phyloP scores from a whole-genome alignment of 2,797 vertebrate species.

The Mormyrus proboscirostris region DNA sequence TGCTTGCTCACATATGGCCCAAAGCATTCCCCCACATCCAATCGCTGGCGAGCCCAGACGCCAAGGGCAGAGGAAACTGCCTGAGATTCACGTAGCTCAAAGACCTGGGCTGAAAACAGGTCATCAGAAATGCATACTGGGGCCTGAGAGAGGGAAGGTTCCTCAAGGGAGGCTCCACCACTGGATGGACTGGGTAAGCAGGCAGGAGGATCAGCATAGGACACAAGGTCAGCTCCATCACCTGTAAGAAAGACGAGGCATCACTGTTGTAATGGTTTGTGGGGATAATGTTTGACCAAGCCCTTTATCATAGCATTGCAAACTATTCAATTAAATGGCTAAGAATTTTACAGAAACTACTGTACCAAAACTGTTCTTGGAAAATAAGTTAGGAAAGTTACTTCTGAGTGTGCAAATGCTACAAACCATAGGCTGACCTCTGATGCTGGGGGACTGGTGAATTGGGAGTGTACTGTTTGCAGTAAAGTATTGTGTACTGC shows the following conservation, averaged over 20 bases:
- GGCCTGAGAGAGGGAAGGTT: constrained; percentile 68
- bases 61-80: constrained; percentile 71
- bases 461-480: not conserved
- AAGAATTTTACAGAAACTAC: not conserved
- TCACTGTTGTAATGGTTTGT: not conserved
- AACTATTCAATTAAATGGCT: not conserved
- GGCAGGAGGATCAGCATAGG: constrained; percentile 57
- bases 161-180: constrained; percentile 69
- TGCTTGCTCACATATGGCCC: constrained; percentile 85
- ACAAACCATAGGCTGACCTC: not conserved
- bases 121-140: constrained; percentile 71
- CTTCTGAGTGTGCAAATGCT: not conserved
- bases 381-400: not conserved
- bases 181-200: constrained; percentile 73
- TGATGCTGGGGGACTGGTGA: not conserved
- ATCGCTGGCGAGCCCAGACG: constrained; percentile 84
- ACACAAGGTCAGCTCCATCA: constrained; percentile 73
- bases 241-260: constrained; percentile 57
- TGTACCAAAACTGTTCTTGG: not conserved
- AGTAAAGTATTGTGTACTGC: not conserved
- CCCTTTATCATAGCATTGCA: not conserved
- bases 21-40: constrained; percentile 80
- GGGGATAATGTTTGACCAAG: not conserved
- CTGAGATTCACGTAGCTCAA: constrained; percentile 83
- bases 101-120: constrained; percentile 77